Evolutionary conservation across 2,888 invertebrate genomes (phyloP).

Genomic region (Andrena haemorrhoa): DNA sequence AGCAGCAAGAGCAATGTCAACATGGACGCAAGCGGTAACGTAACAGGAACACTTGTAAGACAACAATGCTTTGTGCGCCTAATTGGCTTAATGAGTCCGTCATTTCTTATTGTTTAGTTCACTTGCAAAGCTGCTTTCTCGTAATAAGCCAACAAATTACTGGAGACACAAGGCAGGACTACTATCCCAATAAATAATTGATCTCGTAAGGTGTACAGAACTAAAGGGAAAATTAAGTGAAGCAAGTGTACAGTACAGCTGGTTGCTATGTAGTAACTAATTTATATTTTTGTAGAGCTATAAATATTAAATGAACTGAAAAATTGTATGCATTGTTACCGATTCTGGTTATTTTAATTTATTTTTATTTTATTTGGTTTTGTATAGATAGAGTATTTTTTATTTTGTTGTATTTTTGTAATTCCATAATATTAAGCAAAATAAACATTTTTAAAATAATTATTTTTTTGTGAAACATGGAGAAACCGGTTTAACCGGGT

Average conservation of each 20-base stretch:
- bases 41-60: background rate
- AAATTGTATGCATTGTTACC: no score
- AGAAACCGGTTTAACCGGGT: no score
- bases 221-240: background rate
- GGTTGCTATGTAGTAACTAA: background rate
- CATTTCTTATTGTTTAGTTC: background rate
- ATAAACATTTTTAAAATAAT: no score
- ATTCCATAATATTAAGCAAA: no score
- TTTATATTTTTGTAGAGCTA: no score
- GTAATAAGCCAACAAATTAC: background rate
- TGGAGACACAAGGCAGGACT: background rate
- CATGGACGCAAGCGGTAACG: background rate
- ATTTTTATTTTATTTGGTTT: no score
- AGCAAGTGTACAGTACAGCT: background rate
- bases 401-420: no score
- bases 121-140: background rate
- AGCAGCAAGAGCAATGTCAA: background rate
- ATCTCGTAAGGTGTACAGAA: background rate
- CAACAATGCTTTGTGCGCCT: background rate
- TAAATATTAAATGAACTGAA: no score
- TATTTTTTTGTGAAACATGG: no score
- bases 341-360: no score
- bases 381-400: no score
- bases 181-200: background rate
- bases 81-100: background rate